Conservation (phyloP, 2,113 vertebrate genomes). For the Dinomys branickii region DNA sequence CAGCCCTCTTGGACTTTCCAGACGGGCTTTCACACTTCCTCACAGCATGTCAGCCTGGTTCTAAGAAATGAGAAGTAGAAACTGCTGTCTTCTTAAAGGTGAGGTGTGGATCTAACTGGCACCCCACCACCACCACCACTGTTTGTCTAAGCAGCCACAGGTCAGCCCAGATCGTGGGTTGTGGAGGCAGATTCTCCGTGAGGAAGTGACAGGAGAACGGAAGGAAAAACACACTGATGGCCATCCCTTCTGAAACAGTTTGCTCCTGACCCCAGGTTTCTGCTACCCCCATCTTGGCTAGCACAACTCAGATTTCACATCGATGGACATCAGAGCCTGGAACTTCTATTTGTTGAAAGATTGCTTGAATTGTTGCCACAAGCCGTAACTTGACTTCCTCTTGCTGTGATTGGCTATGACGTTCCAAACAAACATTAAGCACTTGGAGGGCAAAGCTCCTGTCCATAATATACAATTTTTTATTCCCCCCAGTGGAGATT, state of each 20-base stretch:
- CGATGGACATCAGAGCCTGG: background rate
- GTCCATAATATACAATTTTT: background rate
- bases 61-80: background rate
- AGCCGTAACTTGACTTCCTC: background rate
- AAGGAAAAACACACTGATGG: background rate
- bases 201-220: rapidly evolving
- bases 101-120: too few relatives aligned
- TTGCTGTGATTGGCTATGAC: background rate
- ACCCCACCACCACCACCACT: background rate
- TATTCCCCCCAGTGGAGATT: background rate
- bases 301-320: background rate
- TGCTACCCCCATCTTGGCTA: background rate
- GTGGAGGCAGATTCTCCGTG: background rate
- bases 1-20: background rate
- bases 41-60: background rate
- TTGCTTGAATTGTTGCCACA: background rate
- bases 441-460: slow-evolving; percentile 45
- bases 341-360: background rate
- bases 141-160: background rate
- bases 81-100: background rate
- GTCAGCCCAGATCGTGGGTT: background rate
- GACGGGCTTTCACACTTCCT: background rate
- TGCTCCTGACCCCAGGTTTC: background rate
- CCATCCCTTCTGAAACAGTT: background rate
- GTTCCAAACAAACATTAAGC: background rate